These are phyloP conservation scores for Plectropomus leopardus DNA, from an alignment of 2,113 vertebrate species.

Conservation along the genomic window DNA sequence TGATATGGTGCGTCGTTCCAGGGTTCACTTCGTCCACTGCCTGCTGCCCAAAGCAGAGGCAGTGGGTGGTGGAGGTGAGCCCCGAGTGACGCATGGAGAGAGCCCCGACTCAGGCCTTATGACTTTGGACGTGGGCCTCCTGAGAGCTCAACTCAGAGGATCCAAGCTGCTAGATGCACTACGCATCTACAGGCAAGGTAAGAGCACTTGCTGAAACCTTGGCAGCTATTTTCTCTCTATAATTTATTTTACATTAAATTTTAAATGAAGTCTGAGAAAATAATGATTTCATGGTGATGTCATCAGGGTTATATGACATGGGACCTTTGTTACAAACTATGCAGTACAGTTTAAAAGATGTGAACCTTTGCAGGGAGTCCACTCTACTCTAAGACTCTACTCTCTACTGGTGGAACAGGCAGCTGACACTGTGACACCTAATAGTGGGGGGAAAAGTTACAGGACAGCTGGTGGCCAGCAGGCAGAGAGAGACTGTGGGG, in stretches of 20 bases:
- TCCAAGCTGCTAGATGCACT: constrained; percentile 94
- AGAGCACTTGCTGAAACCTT: background rate
- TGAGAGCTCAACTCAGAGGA: constrained; percentile 93
- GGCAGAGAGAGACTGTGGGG: no score
- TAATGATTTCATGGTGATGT: background rate
- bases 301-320: background rate
- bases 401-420: no score
- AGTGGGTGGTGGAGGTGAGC: constrained; percentile 85
- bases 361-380: background rate
- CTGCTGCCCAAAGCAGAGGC: constrained; percentile 91
- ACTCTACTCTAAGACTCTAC: no score
- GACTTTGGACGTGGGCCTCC: constrained; percentile 92
- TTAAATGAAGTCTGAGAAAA: no score
- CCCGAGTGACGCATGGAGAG: constrained; percentile 88
- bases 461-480: no score
- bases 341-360: background rate
- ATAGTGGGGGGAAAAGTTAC: no score
- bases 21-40: constrained; percentile 95
- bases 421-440: no score
- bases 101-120: constrained; percentile 92
- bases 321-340: background rate
- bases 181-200: constrained; percentile 97
- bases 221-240: background rate
- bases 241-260: background rate
- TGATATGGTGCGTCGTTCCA: constrained; percentile 95